Evolutionary conservation across 2,888 invertebrate species (phyloP), one percentile per base, ranked within the genome.

Genomic region (Endomychus coccineus): DNA sequence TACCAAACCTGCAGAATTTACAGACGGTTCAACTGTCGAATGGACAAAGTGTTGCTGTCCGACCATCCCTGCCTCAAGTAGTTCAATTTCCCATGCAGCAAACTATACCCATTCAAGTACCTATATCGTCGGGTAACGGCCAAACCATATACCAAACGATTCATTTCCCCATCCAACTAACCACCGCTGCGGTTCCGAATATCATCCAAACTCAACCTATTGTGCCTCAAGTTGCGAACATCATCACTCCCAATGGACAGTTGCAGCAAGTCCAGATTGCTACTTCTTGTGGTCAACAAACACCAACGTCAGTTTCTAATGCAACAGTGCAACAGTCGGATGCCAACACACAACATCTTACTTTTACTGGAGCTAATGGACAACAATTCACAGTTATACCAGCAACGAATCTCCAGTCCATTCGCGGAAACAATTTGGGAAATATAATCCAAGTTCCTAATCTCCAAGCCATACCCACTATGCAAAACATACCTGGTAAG

Each of bases 71-170:
- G 37, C 54, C 42, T 1, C 63, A 64, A 50, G 70, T 76, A 7
- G 63, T 79, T 23, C 85, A 85, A 64, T 78, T 80, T 42, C 78
- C 78, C 2, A 72, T 78, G 67, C 80, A 80, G 56, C 83, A 81
- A 55, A 81, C 87, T 40, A 87, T 91, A 33, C 89, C 90, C 0
- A 87, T 94, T 3, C 94, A 94, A 64, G 87, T 92, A 42, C 91
- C 91, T 1, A 87, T 91, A 45, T 79, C 81, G 30, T 79, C 84
- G 35, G 68, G 62, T 13, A 86, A 84, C 62, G 95, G 95, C 0
- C 94, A 95, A 67, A 94, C 95, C 0, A 83, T 95, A 40, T 87
- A 91, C 65, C 95, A 96, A 64, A 94, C 95, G 0, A 83, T 96
- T 1, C 94, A 95, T 62, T 81, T 96, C 53, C 95, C 95, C 0